A percentile compares a stretch with the other conserved stretches of the same genome.
phyloP scores from a whole-genome alignment of 2,888 invertebrate genomes.

The Mellilla xanthometata region DNA sequence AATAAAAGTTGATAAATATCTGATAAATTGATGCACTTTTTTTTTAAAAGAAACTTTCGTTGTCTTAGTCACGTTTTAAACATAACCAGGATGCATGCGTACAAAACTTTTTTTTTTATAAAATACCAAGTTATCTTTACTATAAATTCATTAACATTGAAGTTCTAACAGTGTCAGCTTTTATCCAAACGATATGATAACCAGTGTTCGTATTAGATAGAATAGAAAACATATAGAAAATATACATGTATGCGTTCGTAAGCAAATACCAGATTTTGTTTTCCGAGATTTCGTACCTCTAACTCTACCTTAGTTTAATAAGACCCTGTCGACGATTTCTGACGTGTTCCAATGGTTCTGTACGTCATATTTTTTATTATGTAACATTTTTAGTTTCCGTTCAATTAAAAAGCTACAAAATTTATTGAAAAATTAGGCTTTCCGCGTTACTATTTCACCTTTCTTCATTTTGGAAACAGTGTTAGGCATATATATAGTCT shows the following conservation, averaged over 20 bases:
- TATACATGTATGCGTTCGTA: slow-evolving; percentile 1
- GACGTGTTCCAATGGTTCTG: slow-evolving; percentile 29
- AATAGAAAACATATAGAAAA: slow-evolving; percentile 14
- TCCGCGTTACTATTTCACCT: slow-evolving; percentile 19
- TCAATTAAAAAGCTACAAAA: slow-evolving; percentile 23
- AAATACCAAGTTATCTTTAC: not conserved
- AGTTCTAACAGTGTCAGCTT: slow-evolving; percentile 30
- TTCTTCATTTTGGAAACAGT: slow-evolving; percentile 26
- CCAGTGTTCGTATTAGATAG: slow-evolving; percentile 1
- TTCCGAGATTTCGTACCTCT: slow-evolving; percentile 58
- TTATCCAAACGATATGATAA: slow-evolving; percentile 10
- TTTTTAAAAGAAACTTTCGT: slow-evolving; percentile 14
- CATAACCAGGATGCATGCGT: not conserved
- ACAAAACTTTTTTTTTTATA: not conserved
- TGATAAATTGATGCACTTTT: not conserved
- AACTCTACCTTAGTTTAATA: slow-evolving; percentile 78
- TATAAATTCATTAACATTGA: not conserved
- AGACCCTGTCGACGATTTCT: slow-evolving; percentile 71
- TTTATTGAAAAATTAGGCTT: slow-evolving; percentile 24
- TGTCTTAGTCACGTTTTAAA: not conserved
- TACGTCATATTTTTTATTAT: slow-evolving; percentile 39
- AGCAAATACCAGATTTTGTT: slow-evolving; percentile 25
- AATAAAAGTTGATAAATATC: not conserved
- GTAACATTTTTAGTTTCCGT: slow-evolving; percentile 2
- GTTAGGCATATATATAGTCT: slow-evolving; percentile 33